Conservation (phyloP, 2,797 vertebrate species). For the Ispidina lecontei region DNA sequence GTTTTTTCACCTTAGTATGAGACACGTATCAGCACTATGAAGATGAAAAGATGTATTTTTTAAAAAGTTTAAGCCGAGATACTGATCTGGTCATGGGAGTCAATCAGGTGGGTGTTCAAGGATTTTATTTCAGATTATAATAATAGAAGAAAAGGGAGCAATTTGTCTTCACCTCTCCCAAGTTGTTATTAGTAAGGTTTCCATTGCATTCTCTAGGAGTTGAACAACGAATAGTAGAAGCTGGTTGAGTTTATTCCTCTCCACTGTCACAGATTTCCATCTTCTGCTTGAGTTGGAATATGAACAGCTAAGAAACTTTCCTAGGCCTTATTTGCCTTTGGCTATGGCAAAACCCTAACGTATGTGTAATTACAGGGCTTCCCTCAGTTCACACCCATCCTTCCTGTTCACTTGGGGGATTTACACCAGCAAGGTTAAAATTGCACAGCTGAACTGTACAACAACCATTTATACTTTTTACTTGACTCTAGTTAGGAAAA, state of each 20-base stretch:
- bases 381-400: neutral
- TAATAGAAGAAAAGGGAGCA: neutral
- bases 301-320: neutral
- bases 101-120: neutral
- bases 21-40: neutral
- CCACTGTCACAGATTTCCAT: neutral
- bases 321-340: neutral
- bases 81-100: neutral
- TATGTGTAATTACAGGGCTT: neutral
- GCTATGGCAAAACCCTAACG: neutral
- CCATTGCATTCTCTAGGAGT: neutral
- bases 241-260: neutral
- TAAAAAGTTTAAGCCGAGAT: neutral
- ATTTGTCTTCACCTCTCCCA: neutral
- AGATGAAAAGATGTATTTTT: neutral
- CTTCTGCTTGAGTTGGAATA: neutral
- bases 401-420: neutral
- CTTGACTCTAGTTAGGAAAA: neutral
- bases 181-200: neutral
- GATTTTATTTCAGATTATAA: neutral
- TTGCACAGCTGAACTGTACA: neutral
- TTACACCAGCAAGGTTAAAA: neutral
- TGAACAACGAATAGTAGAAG: neutral
- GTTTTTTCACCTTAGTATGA: neutral
- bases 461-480: neutral